Percentiles rank a stretch among this genome's conserved stretches.
These are phyloP conservation scores for Temnothorax ravouxi DNA, from an alignment of 2,888 invertebrate genomes.

Conservation along the genomic window DNA sequence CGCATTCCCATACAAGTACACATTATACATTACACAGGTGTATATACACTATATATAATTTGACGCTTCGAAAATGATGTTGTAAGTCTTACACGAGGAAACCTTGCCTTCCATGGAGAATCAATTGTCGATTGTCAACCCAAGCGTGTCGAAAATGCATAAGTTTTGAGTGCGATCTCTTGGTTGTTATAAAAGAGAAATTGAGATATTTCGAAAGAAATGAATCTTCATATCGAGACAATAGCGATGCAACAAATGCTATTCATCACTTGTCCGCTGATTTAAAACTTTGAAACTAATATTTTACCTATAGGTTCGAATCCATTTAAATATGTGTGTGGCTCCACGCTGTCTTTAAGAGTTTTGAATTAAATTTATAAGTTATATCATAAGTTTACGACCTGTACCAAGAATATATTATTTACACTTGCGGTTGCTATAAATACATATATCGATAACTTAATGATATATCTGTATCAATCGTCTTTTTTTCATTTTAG, in stretches of 20 bases:
- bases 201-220: not conserved
- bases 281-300: conserved; percentile 9
- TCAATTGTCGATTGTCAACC: conserved; percentile 18
- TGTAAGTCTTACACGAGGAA: conserved; percentile 13
- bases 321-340: conserved; percentile 3
- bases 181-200: conserved; percentile 4
- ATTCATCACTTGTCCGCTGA: not conserved
- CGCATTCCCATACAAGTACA: not conserved
- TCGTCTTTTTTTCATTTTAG: not conserved
- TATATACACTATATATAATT: conserved; percentile 40
- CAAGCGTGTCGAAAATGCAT: not conserved
- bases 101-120: conserved; percentile 19
- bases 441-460: conserved; percentile 29
- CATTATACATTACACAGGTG: conserved; percentile 23
- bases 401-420: conserved; percentile 39
- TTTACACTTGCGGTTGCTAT: conserved; percentile 22
- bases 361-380: conserved; percentile 4
- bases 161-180: not conserved
- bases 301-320: not conserved
- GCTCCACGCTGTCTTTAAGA: conserved; percentile 2
- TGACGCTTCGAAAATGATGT: conserved; percentile 9
- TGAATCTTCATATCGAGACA: not conserved
- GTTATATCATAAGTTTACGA: conserved; percentile 12
- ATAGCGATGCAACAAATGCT: not conserved
- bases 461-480: not conserved